Conservation (phyloP, 1,140 invertebrate genomes). For the Macrocentrus cingulum region DNA sequence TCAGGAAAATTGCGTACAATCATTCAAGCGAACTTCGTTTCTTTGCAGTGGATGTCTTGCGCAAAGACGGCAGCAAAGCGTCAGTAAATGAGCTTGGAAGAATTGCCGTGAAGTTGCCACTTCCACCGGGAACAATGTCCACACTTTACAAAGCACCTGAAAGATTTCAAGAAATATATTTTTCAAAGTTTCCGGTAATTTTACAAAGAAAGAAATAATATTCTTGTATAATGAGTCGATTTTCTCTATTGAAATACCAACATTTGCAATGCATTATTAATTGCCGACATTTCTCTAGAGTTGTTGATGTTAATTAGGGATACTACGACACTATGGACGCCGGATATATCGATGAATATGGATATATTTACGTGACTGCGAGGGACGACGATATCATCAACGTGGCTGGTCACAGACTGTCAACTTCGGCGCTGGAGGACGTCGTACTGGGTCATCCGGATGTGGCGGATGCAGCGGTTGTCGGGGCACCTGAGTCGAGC, state of each 20-base stretch:
- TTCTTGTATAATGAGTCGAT: not conserved
- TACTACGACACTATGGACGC: constrained; percentile 96
- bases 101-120: constrained; percentile 80
- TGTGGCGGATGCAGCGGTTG: constrained; percentile 81
- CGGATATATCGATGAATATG: constrained; percentile 80
- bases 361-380: constrained; percentile 85
- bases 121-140: constrained; percentile 84
- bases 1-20: not conserved
- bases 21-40: constrained; percentile 11
- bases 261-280: too few species aligned
- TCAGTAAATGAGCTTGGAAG: constrained; percentile 74
- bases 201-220: too few species aligned
- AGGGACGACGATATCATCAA: constrained; percentile 96
- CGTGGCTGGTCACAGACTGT: constrained; percentile 88
- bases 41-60: constrained; percentile 71
- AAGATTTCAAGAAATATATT: constrained; percentile 80
- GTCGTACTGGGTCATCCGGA: constrained; percentile 81
- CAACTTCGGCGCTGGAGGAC: constrained; percentile 86
- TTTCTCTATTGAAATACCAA: not conserved
- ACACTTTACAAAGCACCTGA: constrained; percentile 82
- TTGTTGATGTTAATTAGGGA: constrained; percentile 63
- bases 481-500: constrained; percentile 84
- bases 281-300: not conserved
- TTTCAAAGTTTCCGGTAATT: constrained; percentile 75
- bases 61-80: constrained; percentile 70